Evolutionary conservation across 2,797 vertebrate species (phyloP), one percentile per base, ranked within the genome.

Genomic region (Gorsachius magnificus): DNA sequence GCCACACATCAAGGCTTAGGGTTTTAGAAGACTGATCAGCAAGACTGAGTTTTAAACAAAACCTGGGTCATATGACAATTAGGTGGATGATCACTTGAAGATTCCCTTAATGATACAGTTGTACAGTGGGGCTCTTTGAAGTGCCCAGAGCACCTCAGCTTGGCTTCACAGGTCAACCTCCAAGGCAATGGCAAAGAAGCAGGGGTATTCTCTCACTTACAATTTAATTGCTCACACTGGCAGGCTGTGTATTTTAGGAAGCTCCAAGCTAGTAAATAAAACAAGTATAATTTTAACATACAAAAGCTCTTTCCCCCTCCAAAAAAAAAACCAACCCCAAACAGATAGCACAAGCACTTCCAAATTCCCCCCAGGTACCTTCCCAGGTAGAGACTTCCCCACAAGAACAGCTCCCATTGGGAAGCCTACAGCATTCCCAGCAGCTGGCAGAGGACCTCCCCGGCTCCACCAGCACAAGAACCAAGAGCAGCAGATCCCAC

Each of bases 1-100:
- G 98, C 98, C 98, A 98, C 98, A 99, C 98, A 98, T 97, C 97
- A 92, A 98, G 98, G 96, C 85, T 97, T 97, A 87, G 10, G 17
- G 97, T 83, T 94, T 95, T n/a, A 76, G 93, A 98, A 85, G 97
- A 74, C 93, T 87, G 94, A 97, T 97, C 96, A 92, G 95, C 91
- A 97, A 97, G 97, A 96, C 85, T 82, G 95, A 97, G 95, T 82
- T 89, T 76, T 16, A 70, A 96, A 97, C 97, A 98, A 97, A 96
- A 92, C 93, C 95, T 95, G 74, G 51, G 91, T 98, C 98, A 98
- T 96, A 97, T 98, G 97, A 98, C 96, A 97, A 76, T 5, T 66
- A 95, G 94, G 70, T 95, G 93, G 93, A 58, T 45, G 97, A 96
- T 94, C 95, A 97, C 97, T 97, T 95, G 97, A 97, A 63, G 96